Conservation (phyloP, 37 sponge, comb jelly and placozoan species). For the Crambe crambe region DNA sequence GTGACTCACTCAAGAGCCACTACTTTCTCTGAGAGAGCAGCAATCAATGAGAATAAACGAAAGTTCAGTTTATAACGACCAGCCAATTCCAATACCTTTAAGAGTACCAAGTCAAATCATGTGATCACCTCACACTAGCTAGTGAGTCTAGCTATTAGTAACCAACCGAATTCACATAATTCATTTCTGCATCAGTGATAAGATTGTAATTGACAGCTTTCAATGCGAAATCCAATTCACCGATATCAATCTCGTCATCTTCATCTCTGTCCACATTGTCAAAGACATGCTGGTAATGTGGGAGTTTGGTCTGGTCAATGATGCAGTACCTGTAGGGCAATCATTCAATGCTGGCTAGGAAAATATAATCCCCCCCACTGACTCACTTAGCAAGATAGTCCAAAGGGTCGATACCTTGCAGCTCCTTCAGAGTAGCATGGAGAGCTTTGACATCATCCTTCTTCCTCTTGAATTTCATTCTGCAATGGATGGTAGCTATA, state of each 20-base stretch:
- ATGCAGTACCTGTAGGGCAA: conserved; percentile 67
- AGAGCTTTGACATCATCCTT: conserved; percentile 67
- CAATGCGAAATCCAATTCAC: conserved; percentile 87
- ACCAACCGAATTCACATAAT: conserved; percentile 75
- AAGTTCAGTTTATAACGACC: conserved; percentile 83
- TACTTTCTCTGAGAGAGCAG: conserved; percentile 92
- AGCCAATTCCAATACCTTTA: conserved; percentile 81
- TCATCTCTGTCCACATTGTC: conserved; percentile 83
- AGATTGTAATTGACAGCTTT: conserved; percentile 90
- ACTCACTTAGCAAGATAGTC: conserved; percentile 83
- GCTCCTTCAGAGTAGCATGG: conserved; percentile 61
- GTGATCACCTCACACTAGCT: too few species aligned
- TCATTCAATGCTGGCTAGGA: neutral
- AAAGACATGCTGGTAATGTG: conserved; percentile 53
- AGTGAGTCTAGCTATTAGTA: neutral
- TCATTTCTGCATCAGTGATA: conserved; percentile 80
- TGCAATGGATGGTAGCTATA: neutral
- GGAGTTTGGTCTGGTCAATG: conserved; percentile 67
- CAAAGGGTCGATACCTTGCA: conserved; percentile 84
- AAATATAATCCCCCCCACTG: neutral
- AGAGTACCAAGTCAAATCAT: too few species aligned
- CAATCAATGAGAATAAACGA: conserved; percentile 77
- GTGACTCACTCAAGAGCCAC: conserved; percentile 81
- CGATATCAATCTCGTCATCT: conserved; percentile 81
- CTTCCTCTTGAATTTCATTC: conserved; percentile 16